Percentiles rank a stretch among this genome's conserved stretches.
Conservation (phyloP, 2,888 invertebrate species). For the Drosophila nr. medialis region DNA sequence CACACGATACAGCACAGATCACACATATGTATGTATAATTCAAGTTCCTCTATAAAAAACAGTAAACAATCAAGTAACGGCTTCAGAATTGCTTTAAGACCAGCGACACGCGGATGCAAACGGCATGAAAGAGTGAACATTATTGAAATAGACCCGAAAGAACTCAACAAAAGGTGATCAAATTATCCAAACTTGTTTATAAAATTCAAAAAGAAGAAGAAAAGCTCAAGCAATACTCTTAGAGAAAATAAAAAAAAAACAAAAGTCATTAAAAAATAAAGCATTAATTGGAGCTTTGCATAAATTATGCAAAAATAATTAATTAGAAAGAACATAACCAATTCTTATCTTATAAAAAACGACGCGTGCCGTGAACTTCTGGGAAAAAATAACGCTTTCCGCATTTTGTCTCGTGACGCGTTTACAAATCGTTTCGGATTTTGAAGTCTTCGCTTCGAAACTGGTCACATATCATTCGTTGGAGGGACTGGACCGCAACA, state of each 20-base stretch:
- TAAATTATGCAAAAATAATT: slow-evolving; percentile 57
- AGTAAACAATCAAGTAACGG: slow-evolving; percentile 73
- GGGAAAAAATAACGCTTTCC: slow-evolving; percentile 46
- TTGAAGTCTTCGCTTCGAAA: slow-evolving; percentile 28
- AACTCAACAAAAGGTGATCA: slow-evolving; percentile 50
- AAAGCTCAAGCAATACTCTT: slow-evolving; percentile 16
- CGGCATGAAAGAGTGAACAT: slow-evolving; percentile 34
- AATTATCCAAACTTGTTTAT: slow-evolving; percentile 63
- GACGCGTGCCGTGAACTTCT: slow-evolving; percentile 62
- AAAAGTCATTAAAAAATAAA: slow-evolving; percentile 2
- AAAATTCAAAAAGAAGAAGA: slow-evolving; percentile 15
- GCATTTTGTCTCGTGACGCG: slow-evolving; percentile 69
- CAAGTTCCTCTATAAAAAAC: slow-evolving; percentile 78
- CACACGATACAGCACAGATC: slow-evolving; percentile 1
- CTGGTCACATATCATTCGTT: slow-evolving; percentile 32
- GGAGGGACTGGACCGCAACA: slow-evolving; percentile 44
- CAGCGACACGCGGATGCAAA: slow-evolving; percentile 74
- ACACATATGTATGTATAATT: slow-evolving; percentile 16
- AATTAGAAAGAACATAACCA: slow-evolving; percentile 43
- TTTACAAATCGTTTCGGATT: slow-evolving; percentile 30
- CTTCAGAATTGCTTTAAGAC: slow-evolving; percentile 70
- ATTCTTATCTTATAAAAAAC: slow-evolving; percentile 28
- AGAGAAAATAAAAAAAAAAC: slow-evolving; percentile 24
- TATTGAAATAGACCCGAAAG: slow-evolving; percentile 45
- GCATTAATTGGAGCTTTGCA: slow-evolving; percentile 31